Evolutionary conservation across 2,888 invertebrate species (phyloP), one percentile per base, ranked within the genome.

Genomic region (Deilephila porcellus): DNA sequence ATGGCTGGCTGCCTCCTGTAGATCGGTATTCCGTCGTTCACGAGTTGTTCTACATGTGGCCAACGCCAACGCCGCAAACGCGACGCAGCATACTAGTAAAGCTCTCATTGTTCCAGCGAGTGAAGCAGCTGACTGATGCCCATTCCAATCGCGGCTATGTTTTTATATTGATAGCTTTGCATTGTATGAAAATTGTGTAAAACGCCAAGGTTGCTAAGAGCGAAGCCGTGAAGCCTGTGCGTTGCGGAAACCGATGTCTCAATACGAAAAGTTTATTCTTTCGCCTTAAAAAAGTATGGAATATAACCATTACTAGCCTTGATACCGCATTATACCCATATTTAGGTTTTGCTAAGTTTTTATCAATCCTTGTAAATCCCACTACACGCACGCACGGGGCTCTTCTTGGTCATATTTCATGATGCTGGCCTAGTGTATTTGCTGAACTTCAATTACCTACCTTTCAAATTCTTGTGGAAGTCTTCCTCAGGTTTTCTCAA

Each of bases 21-120:
- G 86, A 81, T 96, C 96, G n/a, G 92, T 91, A 76, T 92, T 94
- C 34, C 94, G 90, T 80, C 90, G 90, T 77, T 92, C 90, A 76
- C 95, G 90, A 64, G 93, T 83, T 77, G 95, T 91, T 70, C 96
- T 94, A 83, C 95, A 85, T 89, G 95, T 89, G 82, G 95, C 88
- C 81, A 94, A 90, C 76, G 96, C 90, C 88, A 96, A 82, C 88
- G 95, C 90, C 90, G 95, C 88, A 82, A 95, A 70, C 78, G 90
- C 84, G 88, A 95, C 83, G 90, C 91, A 91, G 82, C 90, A 88
- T 82, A 93, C 80, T 72, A 93, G 76, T 83, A 90, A 85, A 77
- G 79, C 84, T 88, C 90, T 93, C 94, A 94, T 94, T 76, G 80
- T 91, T 82, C 85, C 82, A 83, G 87, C 87, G 85, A 83, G 85